Base-by-base conservation (phyloP, 2,113 vertebrate genomes). In the Uria aalge region DNA sequence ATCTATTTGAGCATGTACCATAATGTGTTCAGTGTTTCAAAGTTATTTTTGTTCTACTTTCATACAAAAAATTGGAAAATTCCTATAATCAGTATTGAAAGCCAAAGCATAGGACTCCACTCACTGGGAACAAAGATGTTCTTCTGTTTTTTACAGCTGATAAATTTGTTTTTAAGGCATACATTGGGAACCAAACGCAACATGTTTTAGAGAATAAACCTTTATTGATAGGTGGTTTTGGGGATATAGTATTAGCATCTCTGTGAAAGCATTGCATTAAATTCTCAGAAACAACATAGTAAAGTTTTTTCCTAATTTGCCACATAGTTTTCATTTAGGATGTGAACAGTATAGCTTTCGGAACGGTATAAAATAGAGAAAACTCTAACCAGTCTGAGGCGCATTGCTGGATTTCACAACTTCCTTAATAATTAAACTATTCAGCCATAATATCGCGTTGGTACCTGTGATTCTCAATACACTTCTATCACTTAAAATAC, bases 91-190 rank as follows among this genome's bases (percentile, higher is more conserved):
- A 92, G 21, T 89, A 90, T 69, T 88, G 45, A 78, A 91, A 84
- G 81, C 77, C 95, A 85, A 94, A 93, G 88, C 92, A 89, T 75
- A 95, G 97, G 82, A 82, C 93, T 95, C 92, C 98, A 97, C 96
- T 98, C 98, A 97, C 87, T 83, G 59, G 94, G 92, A 97, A 97
- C 97, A 98, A 96, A 97, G 94, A 95, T 93, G 95, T 91, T 98
- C 86, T 97, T 97, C 97, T 98, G 92, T 60, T 73, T 97, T 73
- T 98, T 97, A 97, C 97, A 97, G 96, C 96, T 98, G 95, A 97
- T 90, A 93, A 97, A 97, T 97, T 97, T 98, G 95, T 81, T 98
- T 94, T 96, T 89, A 94, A 95, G 96, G 96, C 86, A 81, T 85
- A 92, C 92, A 80, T 16, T 96, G 94, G 92, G 94, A 97, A 95